A percentile compares a stretch with the other conserved stretches of the same genome.
These are phyloP conservation scores for Rhopalosiphum padi DNA, from an alignment of 1,140 invertebrate genomes.

Conservation along the genomic window DNA sequence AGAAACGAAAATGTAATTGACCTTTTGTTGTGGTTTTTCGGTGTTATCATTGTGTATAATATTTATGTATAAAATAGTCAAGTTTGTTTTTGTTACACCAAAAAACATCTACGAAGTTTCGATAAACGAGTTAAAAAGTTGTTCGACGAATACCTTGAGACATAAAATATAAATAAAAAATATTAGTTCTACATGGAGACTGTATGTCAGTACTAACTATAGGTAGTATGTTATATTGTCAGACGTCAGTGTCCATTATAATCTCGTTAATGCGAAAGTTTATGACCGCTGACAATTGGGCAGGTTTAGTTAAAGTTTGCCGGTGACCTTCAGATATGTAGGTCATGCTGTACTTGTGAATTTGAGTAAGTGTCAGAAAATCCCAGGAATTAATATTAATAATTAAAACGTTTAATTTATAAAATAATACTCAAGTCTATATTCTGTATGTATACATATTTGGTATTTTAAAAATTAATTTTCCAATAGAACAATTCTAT, in stretches of 20 bases:
- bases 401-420: background rate
- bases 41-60: background rate
- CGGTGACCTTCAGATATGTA: background rate
- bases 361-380: background rate
- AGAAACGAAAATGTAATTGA: background rate
- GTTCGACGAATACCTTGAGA: background rate
- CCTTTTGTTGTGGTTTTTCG: background rate
- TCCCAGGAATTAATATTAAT: background rate
- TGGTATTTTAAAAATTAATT: background rate
- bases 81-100: background rate
- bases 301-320: background rate
- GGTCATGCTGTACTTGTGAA: background rate
- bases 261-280: background rate
- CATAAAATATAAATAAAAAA: background rate
- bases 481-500: background rate
- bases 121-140: background rate
- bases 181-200: background rate
- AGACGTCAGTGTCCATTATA: background rate
- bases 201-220: background rate
- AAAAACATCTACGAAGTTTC: background rate
- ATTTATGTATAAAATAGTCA: background rate
- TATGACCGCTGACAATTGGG: background rate
- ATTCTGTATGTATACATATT: too few relatives aligned
- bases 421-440: background rate
- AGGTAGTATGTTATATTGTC: background rate